A percentile compares a stretch with the other conserved stretches of the same genome.
Evolutionary conservation across 2,888 invertebrate species (phyloP).

Genomic region (Drosophila niveifrons): DNA sequence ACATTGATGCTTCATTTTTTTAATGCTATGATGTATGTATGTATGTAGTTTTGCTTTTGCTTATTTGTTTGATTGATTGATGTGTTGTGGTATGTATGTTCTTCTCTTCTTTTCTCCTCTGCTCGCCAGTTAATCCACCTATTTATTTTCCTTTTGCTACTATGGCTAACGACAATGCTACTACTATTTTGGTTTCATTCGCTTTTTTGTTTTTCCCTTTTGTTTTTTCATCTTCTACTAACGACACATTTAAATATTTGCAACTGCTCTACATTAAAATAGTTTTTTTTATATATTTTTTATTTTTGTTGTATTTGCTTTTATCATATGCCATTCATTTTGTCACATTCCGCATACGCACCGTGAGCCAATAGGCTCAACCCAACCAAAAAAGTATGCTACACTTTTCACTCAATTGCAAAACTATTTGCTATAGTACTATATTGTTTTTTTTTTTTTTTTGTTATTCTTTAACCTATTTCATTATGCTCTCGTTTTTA

Average conservation of each 20-base stretch:
- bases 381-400: slow-evolving; percentile 64
- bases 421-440: slow-evolving; percentile 58
- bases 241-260: slow-evolving; percentile 81
- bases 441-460: slow-evolving; percentile 19
- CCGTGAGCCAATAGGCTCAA: slow-evolving; percentile 67
- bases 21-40: slow-evolving; percentile 60
- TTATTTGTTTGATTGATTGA: slow-evolving; percentile 66
- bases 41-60: slow-evolving; percentile 37
- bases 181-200: slow-evolving; percentile 64
- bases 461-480: slow-evolving; percentile 57
- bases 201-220: not conserved
- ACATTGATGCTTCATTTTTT: slow-evolving; percentile 68
- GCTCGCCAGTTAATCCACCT: slow-evolving; percentile 28
- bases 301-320: slow-evolving; percentile 23
- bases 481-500: slow-evolving; percentile 32
- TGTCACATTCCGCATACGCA: slow-evolving; percentile 42
- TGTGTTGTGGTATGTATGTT: slow-evolving; percentile 70
- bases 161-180: slow-evolving; percentile 79
- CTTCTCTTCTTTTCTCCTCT: slow-evolving; percentile 13
- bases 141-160: slow-evolving; percentile 54
- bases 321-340: slow-evolving; percentile 51
- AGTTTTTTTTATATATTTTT: slow-evolving; percentile 57
- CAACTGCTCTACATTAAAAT: slow-evolving; percentile 81
- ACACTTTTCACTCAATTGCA: slow-evolving; percentile 56
- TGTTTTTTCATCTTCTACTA: slow-evolving; percentile 59